A percentile compares a stretch with the other conserved stretches of the same genome.
phyloP scores from a whole-genome alignment of 2,113 vertebrate genomes.

The Corythoichthys intestinalis region DNA sequence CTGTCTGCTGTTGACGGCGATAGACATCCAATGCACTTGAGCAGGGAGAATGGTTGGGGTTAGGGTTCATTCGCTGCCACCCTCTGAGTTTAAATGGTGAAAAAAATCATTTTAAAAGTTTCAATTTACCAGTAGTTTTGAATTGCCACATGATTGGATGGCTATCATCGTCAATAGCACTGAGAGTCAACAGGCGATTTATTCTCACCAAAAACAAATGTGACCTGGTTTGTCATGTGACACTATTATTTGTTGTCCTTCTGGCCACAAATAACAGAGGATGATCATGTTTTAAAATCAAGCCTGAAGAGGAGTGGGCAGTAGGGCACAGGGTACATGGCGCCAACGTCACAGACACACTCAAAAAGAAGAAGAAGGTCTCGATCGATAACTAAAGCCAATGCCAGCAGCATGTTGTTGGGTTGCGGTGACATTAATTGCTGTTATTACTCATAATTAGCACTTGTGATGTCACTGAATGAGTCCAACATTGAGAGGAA shows the following conservation, averaged over 20 bases:
- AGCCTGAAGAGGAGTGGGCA: constrained; percentile 21
- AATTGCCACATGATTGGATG: no score
- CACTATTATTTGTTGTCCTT: constrained; percentile 1
- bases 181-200: no score
- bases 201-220: background rate
- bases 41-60: no score
- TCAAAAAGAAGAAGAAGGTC: constrained; percentile 28
- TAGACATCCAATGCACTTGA: no score
- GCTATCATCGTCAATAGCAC: no score
- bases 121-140: no score
- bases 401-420: constrained; percentile 27
- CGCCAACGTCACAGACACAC: constrained; percentile 46
- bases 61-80: no score
- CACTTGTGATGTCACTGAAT: constrained; percentile 47
- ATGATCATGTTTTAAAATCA: constrained; percentile 36
- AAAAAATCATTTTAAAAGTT: no score
- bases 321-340: constrained; percentile 37
- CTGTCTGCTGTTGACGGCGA: no score
- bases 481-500: constrained; percentile 24
- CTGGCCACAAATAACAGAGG: constrained; percentile 16
- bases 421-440: constrained; percentile 48
- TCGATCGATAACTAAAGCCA: constrained; percentile 31
- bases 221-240: constrained; percentile 17
- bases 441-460: constrained; percentile 23
- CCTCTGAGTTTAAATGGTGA: no score